Base-by-base conservation (phyloP, 2,888 invertebrate species). In the Mactromeris polynyma region DNA sequence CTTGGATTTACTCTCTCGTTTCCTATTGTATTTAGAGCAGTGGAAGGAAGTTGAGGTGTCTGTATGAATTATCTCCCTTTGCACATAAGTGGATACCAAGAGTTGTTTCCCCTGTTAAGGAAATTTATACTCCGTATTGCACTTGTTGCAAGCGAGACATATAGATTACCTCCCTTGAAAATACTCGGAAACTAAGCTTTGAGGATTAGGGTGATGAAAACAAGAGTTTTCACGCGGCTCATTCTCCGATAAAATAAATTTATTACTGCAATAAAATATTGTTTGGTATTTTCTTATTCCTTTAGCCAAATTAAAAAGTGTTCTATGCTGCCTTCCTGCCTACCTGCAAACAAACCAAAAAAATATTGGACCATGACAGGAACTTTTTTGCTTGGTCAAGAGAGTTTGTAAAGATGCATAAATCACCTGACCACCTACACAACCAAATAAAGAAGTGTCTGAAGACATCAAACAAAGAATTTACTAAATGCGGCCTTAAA, bases 131-230 rank as follows among this genome's bases (percentile, higher is more conserved):
- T 40, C 77, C 2, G 46, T 79, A 79, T 79, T 79, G 14, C n/a
- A 40, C 42, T 42, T 38, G 21, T 42, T 40, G 51, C 42, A 31
- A 73, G 33, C n/a, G 51, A 51, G 51, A 84, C 81, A 26, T 33
- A 73, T 36, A 73, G 77, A 82, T 87, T 17, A 77, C 73, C 42
- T 83, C 42, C 79, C 78, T 33, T 78, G 46, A 82, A 46, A 64
- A 82, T 87, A 82, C 86, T 87, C 83, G 77, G 82, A 86, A 81
- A 64, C 38, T 19, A 17, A 38, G 31, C 73, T 21, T 46, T 54
- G 81, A 86, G 85, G 38, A 73, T 73, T 33, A 33, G 73, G 36
- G 36, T 73, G 36, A 36, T 73, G 73, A 73, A 73, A 73, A 73
- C 73, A 4, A 19, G 31, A 73, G 33, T 33, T 73, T 73, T 73